phyloP scores from a whole-genome alignment of 92 coral and sea anemone species.

The Palythoa caribaeorum region DNA sequence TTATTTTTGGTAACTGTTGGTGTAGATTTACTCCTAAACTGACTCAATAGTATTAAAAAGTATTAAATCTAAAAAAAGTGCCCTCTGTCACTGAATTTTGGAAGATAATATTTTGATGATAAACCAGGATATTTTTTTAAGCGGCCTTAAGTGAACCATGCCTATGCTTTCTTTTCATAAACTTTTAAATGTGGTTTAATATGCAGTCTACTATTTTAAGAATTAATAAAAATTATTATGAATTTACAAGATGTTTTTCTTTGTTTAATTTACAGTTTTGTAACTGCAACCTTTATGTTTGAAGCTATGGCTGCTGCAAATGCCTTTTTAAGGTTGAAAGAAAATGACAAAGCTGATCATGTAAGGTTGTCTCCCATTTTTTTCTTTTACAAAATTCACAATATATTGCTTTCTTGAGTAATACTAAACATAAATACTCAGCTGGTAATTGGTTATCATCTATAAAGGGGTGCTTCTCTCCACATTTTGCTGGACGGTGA shows the following conservation, averaged over 20 bases:
- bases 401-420: neutral
- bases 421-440: neutral
- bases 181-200: neutral
- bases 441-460: neutral
- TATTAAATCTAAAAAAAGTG: neutral
- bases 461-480: too few species aligned
- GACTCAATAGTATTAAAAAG: too few species aligned
- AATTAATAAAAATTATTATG: too few species aligned
- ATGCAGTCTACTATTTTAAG: neutral
- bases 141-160: too few species aligned
- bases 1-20: too few species aligned
- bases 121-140: too few species aligned
- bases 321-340: conserved; percentile 69
- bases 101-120: too few species aligned
- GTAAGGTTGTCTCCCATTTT: neutral
- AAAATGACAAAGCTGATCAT: conserved; percentile 49
- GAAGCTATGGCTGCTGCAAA: conserved; percentile 99
- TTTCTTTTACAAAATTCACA: neutral
- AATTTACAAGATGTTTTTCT: too few species aligned
- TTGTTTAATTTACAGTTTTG: conserved; percentile 69
- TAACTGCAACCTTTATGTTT: conserved; percentile 93
- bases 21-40: too few species aligned
- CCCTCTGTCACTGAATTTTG: neutral
- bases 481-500: too few species aligned
- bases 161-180: neutral